These are phyloP conservation scores for Harpagoxenus sublaevis DNA, from an alignment of 2,888 invertebrate species.

Conservation along the genomic window DNA sequence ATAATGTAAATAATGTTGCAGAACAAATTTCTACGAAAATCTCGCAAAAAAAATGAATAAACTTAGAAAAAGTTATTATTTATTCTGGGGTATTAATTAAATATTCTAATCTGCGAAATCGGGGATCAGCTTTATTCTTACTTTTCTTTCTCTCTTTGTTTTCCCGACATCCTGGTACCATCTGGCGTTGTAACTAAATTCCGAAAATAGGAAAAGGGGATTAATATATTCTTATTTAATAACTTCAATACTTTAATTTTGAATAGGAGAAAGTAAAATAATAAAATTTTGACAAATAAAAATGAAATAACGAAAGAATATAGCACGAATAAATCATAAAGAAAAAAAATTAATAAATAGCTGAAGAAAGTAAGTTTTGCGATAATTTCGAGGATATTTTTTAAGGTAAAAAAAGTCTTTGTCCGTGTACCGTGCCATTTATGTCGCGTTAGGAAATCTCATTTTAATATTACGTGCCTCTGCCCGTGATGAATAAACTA, in stretches of 20 bases:
- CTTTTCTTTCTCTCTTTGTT: slow-evolving; percentile 20
- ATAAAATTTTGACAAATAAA: background rate
- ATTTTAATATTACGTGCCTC: background rate
- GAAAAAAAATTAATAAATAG: background rate
- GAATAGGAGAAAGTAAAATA: background rate
- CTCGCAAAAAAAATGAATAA: slow-evolving; percentile 14
- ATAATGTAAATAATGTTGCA: slow-evolving; percentile 27
- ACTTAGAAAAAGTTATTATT: slow-evolving; percentile 32
- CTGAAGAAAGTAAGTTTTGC: background rate
- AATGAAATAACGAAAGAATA: background rate
- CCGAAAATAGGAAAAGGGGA: slow-evolving; percentile 5
- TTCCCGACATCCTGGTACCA: slow-evolving; percentile 6
- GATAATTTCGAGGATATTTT: background rate
- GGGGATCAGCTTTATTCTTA: slow-evolving; percentile 14
- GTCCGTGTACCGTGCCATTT: background rate
- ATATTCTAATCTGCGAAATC: slow-evolving; percentile 34
- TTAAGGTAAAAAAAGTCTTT: background rate
- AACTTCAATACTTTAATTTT: slow-evolving; percentile 24
- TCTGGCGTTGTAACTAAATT: slow-evolving; percentile 32
- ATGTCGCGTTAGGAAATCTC: slow-evolving; percentile 7
- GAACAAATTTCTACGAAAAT: slow-evolving; percentile 15
- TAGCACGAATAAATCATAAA: background rate
- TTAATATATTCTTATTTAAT: slow-evolving; percentile 29
- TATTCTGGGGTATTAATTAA: slow-evolving; percentile 33
- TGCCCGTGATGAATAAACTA: background rate